Base-by-base conservation (phyloP, 1,140 invertebrate genomes). In the Drosophila sproati region DNA sequence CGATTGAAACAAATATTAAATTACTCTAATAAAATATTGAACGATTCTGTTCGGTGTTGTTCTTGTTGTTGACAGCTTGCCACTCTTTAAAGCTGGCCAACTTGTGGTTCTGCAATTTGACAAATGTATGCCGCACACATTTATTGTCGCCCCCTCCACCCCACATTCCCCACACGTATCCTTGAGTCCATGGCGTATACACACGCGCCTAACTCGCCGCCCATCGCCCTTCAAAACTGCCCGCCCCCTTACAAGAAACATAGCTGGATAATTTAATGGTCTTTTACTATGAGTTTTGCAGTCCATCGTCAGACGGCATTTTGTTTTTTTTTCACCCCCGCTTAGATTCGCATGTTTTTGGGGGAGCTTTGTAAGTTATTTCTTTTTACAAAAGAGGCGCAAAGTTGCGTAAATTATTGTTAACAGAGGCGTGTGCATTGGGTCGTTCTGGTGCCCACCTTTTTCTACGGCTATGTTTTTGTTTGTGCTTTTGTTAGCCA, bases 371-470 rank as follows among this genome's bases (percentile, higher is more conserved):
- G 83, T 83, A 88, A 83, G 85, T 89, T 87, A 80, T 88, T 74
- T 64, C 48, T 89, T 88, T 88, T 89, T 89, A 88, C 83, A 88
- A 88, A 88, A 88, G 80, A 88, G 85, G 83, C 78, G 83, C 83
- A 88, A 88, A 88, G 83, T 88, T 88, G 83, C 83, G 83, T 88
- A 89, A 88, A 88, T 88, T 88, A 88, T 88, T 88, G 83, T 89
- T 83, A 88, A 88, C 80, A 51, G 77, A 83, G 85, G 83, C 83
- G 83, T 88, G 83, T 89, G 73, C 69, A 78, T 72, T 78, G 80
- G 37, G 35, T 55, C 8, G 47, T n/a, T 8, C 66, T 51, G 3
- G 32, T 43, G 39, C 41, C 48, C 71, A 67, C 60, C 55, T 66
- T 29, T 31, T 41, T 45, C 50, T 64, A 10, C 47, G 43, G 56